These are phyloP conservation scores for Huso huso DNA, from an alignment of 2,797 vertebrate genomes.

Conservation along the genomic window DNA sequence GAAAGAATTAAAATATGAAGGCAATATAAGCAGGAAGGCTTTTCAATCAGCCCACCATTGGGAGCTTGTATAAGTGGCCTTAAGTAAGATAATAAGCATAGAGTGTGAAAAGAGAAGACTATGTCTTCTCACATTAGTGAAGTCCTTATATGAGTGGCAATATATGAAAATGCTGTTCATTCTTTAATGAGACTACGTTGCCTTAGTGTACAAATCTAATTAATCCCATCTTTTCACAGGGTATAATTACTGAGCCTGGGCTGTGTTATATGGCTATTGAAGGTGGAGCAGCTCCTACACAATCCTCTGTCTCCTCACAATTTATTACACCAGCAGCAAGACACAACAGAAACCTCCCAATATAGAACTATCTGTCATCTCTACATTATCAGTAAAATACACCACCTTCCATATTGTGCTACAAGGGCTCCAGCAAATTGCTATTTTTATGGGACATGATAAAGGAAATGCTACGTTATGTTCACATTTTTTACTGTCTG, in stretches of 20 bases:
- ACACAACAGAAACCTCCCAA: conserved; percentile 78
- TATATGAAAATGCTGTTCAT: conserved; percentile 69
- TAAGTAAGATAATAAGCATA: conserved; percentile 82
- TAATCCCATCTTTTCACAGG: conserved; percentile 87
- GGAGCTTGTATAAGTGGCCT: conserved; percentile 75
- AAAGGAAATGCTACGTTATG: conserved; percentile 93
- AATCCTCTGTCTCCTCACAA: conserved; percentile 61
- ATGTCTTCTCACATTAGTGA: conserved; percentile 78
- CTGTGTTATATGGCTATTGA: conserved; percentile 68
- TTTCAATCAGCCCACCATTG: conserved; percentile 55
- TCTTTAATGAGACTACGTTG: conserved; percentile 81
- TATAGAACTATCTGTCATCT: conserved; percentile 89
- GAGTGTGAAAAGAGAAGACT: conserved; percentile 73
- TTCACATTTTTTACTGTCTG: conserved; percentile 86
- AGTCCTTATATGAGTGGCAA: conserved; percentile 68
- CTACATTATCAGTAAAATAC: conserved; percentile 88
- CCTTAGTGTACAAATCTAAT: conserved; percentile 81
- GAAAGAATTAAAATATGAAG: conserved; percentile 45
- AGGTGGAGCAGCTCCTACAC: conserved; percentile 58
- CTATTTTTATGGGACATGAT: conserved; percentile 96
- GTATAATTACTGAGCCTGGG: conserved; percentile 75
- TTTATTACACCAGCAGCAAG: conserved; percentile 79
- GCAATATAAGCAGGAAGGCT: conserved; percentile 36
- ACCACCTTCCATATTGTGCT: conserved; percentile 88
- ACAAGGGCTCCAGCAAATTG: conserved; percentile 91